These are phyloP conservation scores for Triplophysa tibetana DNA, from an alignment of 2,113 vertebrate genomes.

Conservation along the genomic window DNA sequence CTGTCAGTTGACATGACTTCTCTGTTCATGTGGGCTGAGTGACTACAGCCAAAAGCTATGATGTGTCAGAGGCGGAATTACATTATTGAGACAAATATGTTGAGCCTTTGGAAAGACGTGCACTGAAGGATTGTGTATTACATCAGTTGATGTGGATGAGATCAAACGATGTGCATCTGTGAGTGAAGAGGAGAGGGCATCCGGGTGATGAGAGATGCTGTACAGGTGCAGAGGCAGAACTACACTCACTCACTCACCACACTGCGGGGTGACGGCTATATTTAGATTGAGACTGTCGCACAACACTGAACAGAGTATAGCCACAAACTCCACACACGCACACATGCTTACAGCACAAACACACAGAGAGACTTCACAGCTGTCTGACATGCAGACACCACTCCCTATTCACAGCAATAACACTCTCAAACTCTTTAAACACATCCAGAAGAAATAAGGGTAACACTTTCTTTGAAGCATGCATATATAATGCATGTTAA, in stretches of 20 bases:
- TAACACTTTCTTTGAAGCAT: too few relatives aligned
- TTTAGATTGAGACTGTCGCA: slow-evolving; percentile 68
- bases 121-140: neutral
- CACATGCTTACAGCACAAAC: neutral
- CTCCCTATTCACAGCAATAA: slow-evolving; percentile 8
- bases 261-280: slow-evolving; percentile 65
- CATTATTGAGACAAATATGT: too few relatives aligned
- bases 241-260: slow-evolving; percentile 58
- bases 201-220: slow-evolving; percentile 30
- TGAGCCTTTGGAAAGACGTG: neutral
- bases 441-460: too few relatives aligned
- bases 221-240: slow-evolving; percentile 52
- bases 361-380: neutral
- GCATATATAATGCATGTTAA: too few relatives aligned
- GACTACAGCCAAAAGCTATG: neutral
- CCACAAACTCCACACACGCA: neutral
- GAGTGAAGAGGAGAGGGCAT: slow-evolving; percentile 37
- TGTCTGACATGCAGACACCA: slow-evolving; percentile 4
- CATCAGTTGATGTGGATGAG: too few relatives aligned
- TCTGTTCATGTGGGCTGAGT: too few relatives aligned
- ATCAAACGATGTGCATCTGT: too few relatives aligned
- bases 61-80: neutral
- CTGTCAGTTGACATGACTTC: neutral
- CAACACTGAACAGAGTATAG: neutral
- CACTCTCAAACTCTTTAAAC: neutral